Conservation (phyloP, 2,888 invertebrate genomes). For the Diadegma fenestrale region DNA sequence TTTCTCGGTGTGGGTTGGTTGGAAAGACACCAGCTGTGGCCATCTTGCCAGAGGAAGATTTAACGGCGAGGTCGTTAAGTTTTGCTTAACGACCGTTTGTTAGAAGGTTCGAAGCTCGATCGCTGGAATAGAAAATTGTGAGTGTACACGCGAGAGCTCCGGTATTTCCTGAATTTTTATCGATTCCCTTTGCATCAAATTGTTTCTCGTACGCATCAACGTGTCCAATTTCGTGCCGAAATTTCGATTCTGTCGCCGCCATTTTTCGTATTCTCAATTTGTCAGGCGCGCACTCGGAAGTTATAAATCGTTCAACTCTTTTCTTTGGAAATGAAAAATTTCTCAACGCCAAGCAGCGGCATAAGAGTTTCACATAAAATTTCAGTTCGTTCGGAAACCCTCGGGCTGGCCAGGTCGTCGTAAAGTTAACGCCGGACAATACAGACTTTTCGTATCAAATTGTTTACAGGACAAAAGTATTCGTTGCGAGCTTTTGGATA, state of each 20-base stretch:
- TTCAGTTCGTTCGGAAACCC: slow-evolving; percentile 30
- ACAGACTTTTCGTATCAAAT: slow-evolving; percentile 55
- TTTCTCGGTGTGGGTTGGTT: slow-evolving; percentile 8
- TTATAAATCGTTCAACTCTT: slow-evolving; percentile 74
- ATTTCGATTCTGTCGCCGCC: slow-evolving; percentile 47
- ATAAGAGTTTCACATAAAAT: slow-evolving; percentile 42
- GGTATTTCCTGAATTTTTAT: slow-evolving; percentile 53
- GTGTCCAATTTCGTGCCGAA: neutral
- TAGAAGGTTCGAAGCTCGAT: slow-evolving; percentile 74
- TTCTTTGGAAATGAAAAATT: neutral
- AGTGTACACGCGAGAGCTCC: slow-evolving; percentile 6
- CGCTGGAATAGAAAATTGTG: slow-evolving; percentile 78
- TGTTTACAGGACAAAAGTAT: slow-evolving; percentile 81
- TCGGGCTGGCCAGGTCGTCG: slow-evolving; percentile 44
- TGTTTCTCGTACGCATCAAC: neutral
- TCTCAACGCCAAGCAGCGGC: neutral
- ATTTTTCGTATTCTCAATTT: slow-evolving; percentile 73
- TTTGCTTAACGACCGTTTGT: slow-evolving; percentile 80
- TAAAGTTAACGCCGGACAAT: slow-evolving; percentile 56
- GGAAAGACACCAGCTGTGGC: slow-evolving; percentile 78
- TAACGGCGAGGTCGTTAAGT: slow-evolving; percentile 81
- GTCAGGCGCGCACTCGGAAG: slow-evolving; percentile 74
- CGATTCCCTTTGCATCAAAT: slow-evolving; percentile 39
- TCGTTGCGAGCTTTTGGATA: slow-evolving; percentile 80
- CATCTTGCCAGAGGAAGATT: slow-evolving; percentile 79